Base-by-base conservation (phyloP, 2,113 vertebrate species). In the Psophia crepitans region DNA sequence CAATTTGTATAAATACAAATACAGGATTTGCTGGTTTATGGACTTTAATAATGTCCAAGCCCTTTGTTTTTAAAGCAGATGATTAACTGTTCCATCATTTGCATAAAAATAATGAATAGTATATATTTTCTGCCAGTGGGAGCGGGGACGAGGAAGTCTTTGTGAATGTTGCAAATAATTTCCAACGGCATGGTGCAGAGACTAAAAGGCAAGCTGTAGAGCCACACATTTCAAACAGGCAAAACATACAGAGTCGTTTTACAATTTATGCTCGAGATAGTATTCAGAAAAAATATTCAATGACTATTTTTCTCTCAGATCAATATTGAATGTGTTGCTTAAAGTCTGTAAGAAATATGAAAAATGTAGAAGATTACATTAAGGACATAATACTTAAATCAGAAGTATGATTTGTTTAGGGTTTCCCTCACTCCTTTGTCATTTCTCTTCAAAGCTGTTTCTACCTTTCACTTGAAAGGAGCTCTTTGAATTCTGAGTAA, bases 371-470 rank as follows among this genome's bases (percentile, higher is more conserved):
- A 93, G 43, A 75, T 95, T 93, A 66, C 19, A 48, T 54, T 87
- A 75, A 87, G 48, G 87, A n/a, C 33, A n/a, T 75, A 94, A 76
- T 89, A 74, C 78, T 93, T 87, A 81, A 70, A 94, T 57, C 78
- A 91, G 77, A 87, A 91, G 14, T 83, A 19, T 60, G 80, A 66
- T 94, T 95, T 96, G 66, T 87, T 93, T 92, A 90, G 84, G 74
- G 23, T 94, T 96, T 85, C 86, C 54, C 61, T 85, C 30, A 91
- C 44, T 92, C 48, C 87, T 90, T 95, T 89, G 92, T 74, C 71
- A 76, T 96, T 96, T 96, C 87, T 95, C 58, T 96, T 97, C 88
- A 95, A 90, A 98, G 92, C 37, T 93, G 24, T 87, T 97, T 96
- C 83, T 87, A 91, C 81, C 61, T 97, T 97, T 96, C 83, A 84